Evolutionary conservation across 2,113 vertebrate genomes (phyloP).

Genomic region (Pimephales promelas): DNA sequence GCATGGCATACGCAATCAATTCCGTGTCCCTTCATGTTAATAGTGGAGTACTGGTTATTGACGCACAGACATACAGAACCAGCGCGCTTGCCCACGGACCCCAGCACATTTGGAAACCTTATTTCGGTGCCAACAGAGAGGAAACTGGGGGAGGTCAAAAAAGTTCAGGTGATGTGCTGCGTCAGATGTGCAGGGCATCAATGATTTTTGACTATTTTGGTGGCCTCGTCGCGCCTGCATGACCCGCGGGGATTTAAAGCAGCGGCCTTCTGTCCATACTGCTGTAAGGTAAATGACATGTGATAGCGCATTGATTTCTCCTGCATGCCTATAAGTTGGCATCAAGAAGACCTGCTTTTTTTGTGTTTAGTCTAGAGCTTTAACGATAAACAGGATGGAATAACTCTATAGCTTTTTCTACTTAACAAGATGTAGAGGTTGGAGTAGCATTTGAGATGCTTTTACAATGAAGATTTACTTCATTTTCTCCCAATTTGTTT

Average conservation of each 20-base stretch:
- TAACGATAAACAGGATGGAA: not conserved
- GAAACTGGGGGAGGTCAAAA: conserved; percentile 55
- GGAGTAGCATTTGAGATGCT: not conserved
- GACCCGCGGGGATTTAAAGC: conserved; percentile 64
- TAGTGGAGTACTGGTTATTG: conserved; percentile 57
- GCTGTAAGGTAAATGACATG: conserved; percentile 71
- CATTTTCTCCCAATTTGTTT: conserved; percentile 42
- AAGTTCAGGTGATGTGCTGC: conserved; percentile 61
- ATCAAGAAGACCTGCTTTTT: conserved; percentile 50
- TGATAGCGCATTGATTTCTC: conserved; percentile 62
- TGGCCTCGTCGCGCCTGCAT: conserved; percentile 57
- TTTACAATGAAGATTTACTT: conserved; percentile 19
- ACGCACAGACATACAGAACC: conserved; percentile 47
- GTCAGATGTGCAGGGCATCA: conserved; percentile 54
- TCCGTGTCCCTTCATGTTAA: conserved; percentile 19
- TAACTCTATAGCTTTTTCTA: not conserved
- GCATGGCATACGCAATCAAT: conserved; percentile 20
- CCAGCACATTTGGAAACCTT: conserved; percentile 47
- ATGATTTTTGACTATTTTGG: conserved; percentile 65
- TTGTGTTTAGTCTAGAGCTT: conserved; percentile 4
- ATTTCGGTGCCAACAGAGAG: conserved; percentile 46
- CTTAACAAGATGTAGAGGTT: not conserved
- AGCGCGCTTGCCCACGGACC: conserved; percentile 23
- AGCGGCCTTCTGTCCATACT: conserved; percentile 67
- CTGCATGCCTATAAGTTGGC: conserved; percentile 49